These are phyloP conservation scores for Macquaria australasica DNA, from an alignment of 2,113 vertebrate species.

Conservation along the genomic window DNA sequence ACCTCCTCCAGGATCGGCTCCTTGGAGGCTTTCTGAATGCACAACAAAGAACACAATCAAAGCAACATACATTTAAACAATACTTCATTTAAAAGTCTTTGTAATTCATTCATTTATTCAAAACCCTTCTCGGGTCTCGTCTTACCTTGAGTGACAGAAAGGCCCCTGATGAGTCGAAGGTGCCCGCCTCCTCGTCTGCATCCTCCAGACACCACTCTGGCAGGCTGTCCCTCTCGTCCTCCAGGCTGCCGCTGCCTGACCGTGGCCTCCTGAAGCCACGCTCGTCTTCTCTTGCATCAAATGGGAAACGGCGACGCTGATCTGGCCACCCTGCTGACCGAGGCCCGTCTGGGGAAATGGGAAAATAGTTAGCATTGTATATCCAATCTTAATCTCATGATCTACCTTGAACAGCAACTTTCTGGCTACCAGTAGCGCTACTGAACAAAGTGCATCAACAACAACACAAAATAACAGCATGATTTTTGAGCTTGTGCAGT, in stretches of 20 bases:
- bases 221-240: constrained; percentile 95
- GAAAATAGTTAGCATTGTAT: background rate
- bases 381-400: background rate
- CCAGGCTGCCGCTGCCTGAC: constrained; percentile 93
- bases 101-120: background rate
- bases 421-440: background rate
- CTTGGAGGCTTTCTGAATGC: constrained; percentile 92
- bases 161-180: constrained; percentile 97
- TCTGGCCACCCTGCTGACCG: constrained; percentile 95
- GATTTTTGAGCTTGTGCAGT: background rate
- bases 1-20: constrained; percentile 97
- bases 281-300: constrained; percentile 95
- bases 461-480: background rate
- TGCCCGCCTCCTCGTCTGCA: constrained; percentile 97
- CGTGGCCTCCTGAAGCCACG: constrained; percentile 92
- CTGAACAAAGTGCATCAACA: background rate
- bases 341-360: constrained; percentile 84
- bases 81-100: background rate
- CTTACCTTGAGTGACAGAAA: constrained; percentile 95
- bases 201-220: constrained; percentile 99
- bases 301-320: constrained; percentile 93
- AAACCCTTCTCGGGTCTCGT: background rate
- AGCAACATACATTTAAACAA: background rate
- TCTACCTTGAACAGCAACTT: background rate
- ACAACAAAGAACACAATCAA: background rate